Base-by-base conservation (phyloP, 1,140 invertebrate genomes). In the Heliothis virescens region DNA sequence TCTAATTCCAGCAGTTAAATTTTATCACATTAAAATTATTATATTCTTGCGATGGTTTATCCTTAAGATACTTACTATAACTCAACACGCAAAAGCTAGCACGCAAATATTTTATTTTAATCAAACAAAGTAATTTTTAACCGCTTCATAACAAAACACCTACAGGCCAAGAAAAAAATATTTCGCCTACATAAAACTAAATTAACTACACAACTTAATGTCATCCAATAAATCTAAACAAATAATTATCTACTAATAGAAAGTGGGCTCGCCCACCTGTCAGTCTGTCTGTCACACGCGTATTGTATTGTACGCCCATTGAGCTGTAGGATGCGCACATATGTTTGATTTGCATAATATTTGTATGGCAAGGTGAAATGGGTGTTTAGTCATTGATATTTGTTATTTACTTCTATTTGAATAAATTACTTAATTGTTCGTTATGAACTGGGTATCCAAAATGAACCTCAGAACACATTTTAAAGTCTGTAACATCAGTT, bases 211-310 rank as follows among this genome's bases (percentile, higher is more conserved):
- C 67, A 71, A 71, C 12, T 16, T 11, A 41, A 11, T 59, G 34
- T 41, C 34, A 41, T 41, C 48, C 53, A 52, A 71, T 50, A 52
- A 29, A 71, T 29, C 67, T 53, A 71, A 71, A 53, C 48, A 52
- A 29, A 71, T 53, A 50, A 53, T 71, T 26, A 41, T 7, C 34
- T 9, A 53, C 48, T 16, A 16, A 71, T 71, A 71, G 67, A 71
- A 71, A 71, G 67, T 71, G 41, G 67, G 67, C 67, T 71, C 67
- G 21, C 67, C 67, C 67, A 71, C 48, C 67, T 71, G 67, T 63
- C 29, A n/a, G 48, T 29, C 47, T 18, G 48, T 50, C 65, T 50
- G 65, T 69, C 62, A 47, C 62, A 12, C 4, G n/a, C 34, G 29
- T 47, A 65, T 65, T 12, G 18, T n/a, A 71, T 26, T 71, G 21